Conservation (phyloP, 2,888 invertebrate species). For the Tenthredo livida region DNA sequence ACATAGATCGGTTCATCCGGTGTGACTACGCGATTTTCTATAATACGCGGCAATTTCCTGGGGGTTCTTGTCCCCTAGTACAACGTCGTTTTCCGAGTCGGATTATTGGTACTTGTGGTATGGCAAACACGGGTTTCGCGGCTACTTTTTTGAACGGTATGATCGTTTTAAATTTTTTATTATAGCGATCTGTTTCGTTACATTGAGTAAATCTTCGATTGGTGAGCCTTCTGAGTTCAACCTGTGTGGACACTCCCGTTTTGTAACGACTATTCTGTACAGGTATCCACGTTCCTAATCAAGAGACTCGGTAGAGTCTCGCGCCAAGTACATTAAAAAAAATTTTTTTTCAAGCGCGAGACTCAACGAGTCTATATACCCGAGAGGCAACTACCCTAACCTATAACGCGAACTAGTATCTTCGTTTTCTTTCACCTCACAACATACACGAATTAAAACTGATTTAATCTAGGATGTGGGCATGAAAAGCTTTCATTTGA, state of each 20-base stretch:
- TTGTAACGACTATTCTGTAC: neutral
- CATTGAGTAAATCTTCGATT: neutral
- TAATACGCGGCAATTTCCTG: neutral
- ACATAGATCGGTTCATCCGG: neutral
- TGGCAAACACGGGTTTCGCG: neutral
- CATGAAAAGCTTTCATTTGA: no score
- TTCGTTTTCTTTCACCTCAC: no score
- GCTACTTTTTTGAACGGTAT: neutral
- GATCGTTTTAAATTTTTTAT: neutral
- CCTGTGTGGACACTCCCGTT: neutral
- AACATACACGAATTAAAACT: no score
- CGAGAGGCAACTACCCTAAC: no score
- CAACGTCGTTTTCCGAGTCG: neutral
- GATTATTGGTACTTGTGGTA: neutral
- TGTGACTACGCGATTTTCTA: neutral
- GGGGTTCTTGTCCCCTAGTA: neutral
- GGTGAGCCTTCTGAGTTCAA: neutral
- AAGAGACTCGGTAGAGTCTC: no score
- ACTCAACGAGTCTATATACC: no score
- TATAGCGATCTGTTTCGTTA: neutral
- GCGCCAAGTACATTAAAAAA: no score
- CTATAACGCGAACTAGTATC: no score
- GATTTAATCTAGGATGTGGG: no score
- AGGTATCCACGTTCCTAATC: neutral
- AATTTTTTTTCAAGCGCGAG: no score